Base-by-base conservation (phyloP, 2,797 vertebrate genomes). In the Tiaroga cobitis region DNA sequence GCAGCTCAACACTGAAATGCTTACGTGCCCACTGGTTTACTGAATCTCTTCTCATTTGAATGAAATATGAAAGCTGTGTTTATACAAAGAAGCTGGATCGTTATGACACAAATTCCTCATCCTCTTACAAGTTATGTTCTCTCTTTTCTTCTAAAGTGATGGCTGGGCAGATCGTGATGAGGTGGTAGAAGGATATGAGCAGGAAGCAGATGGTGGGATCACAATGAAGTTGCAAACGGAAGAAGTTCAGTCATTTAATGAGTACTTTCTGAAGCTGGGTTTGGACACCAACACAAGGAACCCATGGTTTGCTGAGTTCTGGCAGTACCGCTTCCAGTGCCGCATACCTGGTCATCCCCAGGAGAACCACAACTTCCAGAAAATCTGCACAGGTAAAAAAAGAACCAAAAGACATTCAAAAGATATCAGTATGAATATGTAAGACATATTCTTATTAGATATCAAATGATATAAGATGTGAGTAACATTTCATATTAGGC, bases 141-240 rank as follows among this genome's bases (percentile, higher is more conserved):
- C 46, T 78, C 26, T 74, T 7, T 46, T 82, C n/a, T 61, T 26
- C 78, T 54, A 10, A 82, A 99, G 98, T 92, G 98, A 99, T 0
- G 98, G 98, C 63, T 99, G 98, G 98, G 98, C 98, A 39, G 98
- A 99, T 92, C 97, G 98, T 83, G 97, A 99, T 78, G 98, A 99
- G 94, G 98, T 99, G 51, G 98, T 99, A 69, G 98, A 99, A 93
- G 97, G 97, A 16, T 99, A 95, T 0, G 98, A 99, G 90, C 96
- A 96, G 63, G 98, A 99, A 93, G 98, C 98, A 10, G 97, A 98
- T 1, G 97, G 98, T 69, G 98, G 98, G 56, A 99, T 99, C 94
- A 99, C 98, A 3, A 99, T 99, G 94, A 99, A 99, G 91, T 95
- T 99, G 78, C 97, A 98, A 83, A 98, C 97, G 19, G 97, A 95